Evolutionary conservation across 2,797 vertebrate species (phyloP).

Genomic region (Cossypha polioptera): DNA sequence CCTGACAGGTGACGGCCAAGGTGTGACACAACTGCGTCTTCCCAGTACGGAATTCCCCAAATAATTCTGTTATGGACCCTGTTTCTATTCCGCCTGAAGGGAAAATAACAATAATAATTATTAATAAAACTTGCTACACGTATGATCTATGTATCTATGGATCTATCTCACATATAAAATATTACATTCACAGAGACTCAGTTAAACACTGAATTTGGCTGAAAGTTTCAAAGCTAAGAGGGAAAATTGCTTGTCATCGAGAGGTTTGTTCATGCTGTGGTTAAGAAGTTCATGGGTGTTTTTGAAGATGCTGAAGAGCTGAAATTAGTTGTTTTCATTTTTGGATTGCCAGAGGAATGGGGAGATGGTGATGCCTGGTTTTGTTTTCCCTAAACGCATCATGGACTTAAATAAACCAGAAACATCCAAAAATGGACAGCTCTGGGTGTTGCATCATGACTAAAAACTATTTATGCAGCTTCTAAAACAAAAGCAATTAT

Average conservation of each 20-base stretch:
- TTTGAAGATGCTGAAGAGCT: neutral
- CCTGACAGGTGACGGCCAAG: slow-evolving; percentile 95
- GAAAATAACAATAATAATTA: neutral
- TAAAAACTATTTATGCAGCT: neutral
- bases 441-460: neutral
- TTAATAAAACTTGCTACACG: too few relatives aligned
- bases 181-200: neutral
- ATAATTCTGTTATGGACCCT: slow-evolving; percentile 97
- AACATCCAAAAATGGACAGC: neutral
- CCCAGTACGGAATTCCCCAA: slow-evolving; percentile 96
- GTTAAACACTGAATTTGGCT: neutral
- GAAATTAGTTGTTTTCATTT: neutral
- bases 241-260: neutral
- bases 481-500: neutral
- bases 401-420: neutral
- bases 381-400: neutral
- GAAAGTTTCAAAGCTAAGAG: neutral
- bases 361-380: neutral
- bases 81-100: slow-evolving; percentile 94
- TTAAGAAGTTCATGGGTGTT: neutral
- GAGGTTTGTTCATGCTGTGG: neutral
- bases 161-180: neutral
- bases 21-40: slow-evolving; percentile 98
- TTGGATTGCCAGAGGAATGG: neutral
- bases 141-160: neutral